These are phyloP conservation scores for Lepidocyrtinus sp. DNA, from an alignment of 2,888 invertebrate genomes.

Conservation along the genomic window DNA sequence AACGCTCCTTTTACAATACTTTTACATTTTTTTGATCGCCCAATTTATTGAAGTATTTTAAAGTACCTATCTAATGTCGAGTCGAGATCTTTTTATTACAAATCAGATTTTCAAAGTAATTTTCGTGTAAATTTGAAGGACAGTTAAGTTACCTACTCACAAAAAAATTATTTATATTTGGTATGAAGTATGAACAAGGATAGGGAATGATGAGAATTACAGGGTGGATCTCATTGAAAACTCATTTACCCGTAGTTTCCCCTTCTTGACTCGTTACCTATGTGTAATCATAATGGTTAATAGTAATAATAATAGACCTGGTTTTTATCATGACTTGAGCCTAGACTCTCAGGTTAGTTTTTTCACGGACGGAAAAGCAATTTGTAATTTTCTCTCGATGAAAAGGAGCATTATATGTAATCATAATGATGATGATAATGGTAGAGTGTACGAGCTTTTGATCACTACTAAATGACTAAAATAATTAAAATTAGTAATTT, in stretches of 20 bases:
- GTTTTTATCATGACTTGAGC: slow-evolving; percentile 44
- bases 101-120: slow-evolving; percentile 23
- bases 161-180: no score
- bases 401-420: slow-evolving; percentile 8
- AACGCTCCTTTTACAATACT: neutral
- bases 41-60: slow-evolving; percentile 17
- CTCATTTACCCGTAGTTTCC: slow-evolving; percentile 39
- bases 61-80: neutral
- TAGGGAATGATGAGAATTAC: slow-evolving; percentile 17
- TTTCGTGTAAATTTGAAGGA: neutral
- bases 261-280: slow-evolving; percentile 39
- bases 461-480: slow-evolving; percentile 15
- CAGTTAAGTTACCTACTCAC: slow-evolving; percentile 5
- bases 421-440: slow-evolving; percentile 13
- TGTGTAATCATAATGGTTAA: slow-evolving; percentile 44
- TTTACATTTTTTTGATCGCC: slow-evolving; percentile 9
- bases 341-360: neutral
- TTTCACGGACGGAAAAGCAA: neutral
- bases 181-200: neutral
- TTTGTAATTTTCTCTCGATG: slow-evolving; percentile 18
- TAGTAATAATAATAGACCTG: slow-evolving; percentile 47
- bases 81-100: slow-evolving; percentile 8
- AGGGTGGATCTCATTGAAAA: slow-evolving; percentile 14
- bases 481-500: slow-evolving; percentile 18
- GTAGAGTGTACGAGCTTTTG: slow-evolving; percentile 5